phyloP scores from a whole-genome alignment of 2,888 invertebrate genomes.

The Melanchra persicariae region DNA sequence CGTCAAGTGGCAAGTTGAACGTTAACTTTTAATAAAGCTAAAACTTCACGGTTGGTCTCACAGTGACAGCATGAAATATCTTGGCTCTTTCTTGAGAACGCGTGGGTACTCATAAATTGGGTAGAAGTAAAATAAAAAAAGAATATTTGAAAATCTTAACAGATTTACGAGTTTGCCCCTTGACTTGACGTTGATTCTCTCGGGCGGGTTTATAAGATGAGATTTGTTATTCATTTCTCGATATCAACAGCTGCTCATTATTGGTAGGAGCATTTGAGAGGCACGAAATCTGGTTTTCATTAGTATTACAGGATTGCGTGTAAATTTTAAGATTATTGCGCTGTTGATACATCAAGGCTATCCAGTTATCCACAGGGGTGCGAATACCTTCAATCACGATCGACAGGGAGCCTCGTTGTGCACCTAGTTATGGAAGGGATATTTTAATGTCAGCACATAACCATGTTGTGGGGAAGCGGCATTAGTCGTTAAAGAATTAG shows the following conservation, averaged over 20 bases:
- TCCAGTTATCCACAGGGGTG: slow-evolving; percentile 12
- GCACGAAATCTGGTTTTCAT: neutral
- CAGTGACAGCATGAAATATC: slow-evolving; percentile 81
- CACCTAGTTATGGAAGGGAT: slow-evolving; percentile 7
- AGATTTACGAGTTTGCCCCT: slow-evolving; percentile 68
- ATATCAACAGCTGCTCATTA: slow-evolving; percentile 47
- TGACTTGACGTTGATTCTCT: slow-evolving; percentile 42
- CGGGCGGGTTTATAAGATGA: slow-evolving; percentile 43
- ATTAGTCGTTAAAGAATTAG: slow-evolving; percentile 54
- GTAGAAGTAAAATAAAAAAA: slow-evolving; percentile 67
- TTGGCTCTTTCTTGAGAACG: slow-evolving; percentile 76
- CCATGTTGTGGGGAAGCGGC: slow-evolving; percentile 32
- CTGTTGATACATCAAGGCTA: slow-evolving; percentile 13
- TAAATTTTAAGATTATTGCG: slow-evolving; percentile 10
- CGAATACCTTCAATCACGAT: slow-evolving; percentile 31
- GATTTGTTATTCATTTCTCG: slow-evolving; percentile 57
- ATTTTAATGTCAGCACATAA: slow-evolving; percentile 41
- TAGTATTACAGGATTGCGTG: neutral
- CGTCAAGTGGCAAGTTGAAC: slow-evolving; percentile 52
- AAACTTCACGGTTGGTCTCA: slow-evolving; percentile 78
- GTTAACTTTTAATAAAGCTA: slow-evolving; percentile 79
- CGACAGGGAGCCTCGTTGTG: slow-evolving; percentile 13
- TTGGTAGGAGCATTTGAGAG: slow-evolving; percentile 1
- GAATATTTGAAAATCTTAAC: slow-evolving; percentile 69
- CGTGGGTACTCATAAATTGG: slow-evolving; percentile 74